Evolutionary conservation across 1,140 invertebrate species (phyloP).

Genomic region (Penaeus vannamei): DNA sequence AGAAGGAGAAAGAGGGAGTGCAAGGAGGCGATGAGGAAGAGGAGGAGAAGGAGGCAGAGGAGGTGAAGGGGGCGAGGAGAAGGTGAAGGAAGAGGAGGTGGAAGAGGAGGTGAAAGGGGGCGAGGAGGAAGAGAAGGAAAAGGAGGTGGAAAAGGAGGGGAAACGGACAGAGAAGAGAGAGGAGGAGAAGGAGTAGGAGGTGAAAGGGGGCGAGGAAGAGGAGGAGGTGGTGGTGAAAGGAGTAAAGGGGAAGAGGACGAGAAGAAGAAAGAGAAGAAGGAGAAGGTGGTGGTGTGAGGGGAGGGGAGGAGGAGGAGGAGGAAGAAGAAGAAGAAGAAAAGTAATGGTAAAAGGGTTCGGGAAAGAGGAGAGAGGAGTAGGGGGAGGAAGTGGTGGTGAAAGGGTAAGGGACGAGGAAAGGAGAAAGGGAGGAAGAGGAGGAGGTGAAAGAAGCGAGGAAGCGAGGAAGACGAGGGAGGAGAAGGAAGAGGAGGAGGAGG

Average conservation of each 20-base stretch:
- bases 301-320: no score
- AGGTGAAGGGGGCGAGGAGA: background rate
- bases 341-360: no score
- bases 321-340: no score
- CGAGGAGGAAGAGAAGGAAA: background rate
- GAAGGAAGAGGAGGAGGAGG: no score
- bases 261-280: background rate
- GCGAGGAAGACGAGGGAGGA: no score
- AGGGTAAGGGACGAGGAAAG: background rate
- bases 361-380: background rate
- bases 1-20: background rate
- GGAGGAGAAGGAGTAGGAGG: slow-evolving; percentile 8
- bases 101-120: background rate
- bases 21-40: background rate
- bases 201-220: background rate
- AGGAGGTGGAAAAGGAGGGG: background rate
- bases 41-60: background rate
- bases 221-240: background rate
- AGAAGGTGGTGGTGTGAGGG: background rate
- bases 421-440: no score
- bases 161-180: slow-evolving; percentile 3
- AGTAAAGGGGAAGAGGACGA: background rate
- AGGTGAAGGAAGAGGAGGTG: background rate
- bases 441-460: no score
- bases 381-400: background rate